phyloP scores from a whole-genome alignment of 35 echinoderm and acorn worm species.

The Holothuria glaberrima region DNA sequence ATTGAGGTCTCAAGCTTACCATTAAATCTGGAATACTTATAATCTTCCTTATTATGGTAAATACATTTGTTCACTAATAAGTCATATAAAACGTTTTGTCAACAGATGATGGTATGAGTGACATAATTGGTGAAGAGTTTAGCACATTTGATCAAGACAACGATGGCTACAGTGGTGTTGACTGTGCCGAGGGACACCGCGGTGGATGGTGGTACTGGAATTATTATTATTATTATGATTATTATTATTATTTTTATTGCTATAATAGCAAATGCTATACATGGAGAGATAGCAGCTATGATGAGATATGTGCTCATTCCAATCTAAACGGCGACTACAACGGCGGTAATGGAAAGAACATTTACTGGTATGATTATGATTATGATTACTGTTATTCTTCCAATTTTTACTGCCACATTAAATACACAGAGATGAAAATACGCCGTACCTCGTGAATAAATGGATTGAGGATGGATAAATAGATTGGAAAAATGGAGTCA shows the following conservation, averaged over 20 bases:
- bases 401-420: neutral
- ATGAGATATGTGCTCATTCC: neutral
- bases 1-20: no score
- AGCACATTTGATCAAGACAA: neutral
- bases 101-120: no score
- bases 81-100: no score
- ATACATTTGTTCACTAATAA: no score
- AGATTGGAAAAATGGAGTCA: no score
- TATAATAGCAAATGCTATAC: neutral
- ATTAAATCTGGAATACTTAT: no score
- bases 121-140: neutral
- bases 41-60: no score
- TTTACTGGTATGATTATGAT: neutral
- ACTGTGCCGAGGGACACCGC: neutral
- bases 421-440: conserved; percentile 1
- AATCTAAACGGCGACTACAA: neutral
- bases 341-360: neutral
- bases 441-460: neutral
- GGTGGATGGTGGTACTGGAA: neutral
- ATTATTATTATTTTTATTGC: neutral
- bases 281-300: neutral
- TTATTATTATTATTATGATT: no score
- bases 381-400: no score
- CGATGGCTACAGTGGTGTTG: neutral
- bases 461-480: no score